These are phyloP conservation scores for Rhabditoides inermis DNA, from an alignment of 2,888 invertebrate species.

Conservation along the genomic window DNA sequence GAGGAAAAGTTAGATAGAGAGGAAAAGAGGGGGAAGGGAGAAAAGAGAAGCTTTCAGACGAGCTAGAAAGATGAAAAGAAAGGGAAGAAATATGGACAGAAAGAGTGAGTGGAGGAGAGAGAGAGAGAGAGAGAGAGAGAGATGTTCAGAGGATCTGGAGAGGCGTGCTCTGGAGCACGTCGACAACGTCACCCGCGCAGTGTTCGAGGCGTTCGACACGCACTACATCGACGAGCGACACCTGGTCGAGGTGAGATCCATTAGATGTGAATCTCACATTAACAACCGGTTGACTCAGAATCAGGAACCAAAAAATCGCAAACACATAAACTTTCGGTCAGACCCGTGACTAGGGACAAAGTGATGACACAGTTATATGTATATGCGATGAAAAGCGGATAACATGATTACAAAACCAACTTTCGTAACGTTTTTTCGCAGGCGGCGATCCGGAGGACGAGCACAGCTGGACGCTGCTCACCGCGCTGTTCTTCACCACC, in stretches of 20 bases:
- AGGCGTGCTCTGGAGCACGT: constrained; percentile 39
- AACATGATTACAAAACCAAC: no score
- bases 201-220: constrained; percentile 52
- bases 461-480: constrained; percentile 48
- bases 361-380: no score
- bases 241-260: no score
- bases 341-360: no score
- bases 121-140: background rate
- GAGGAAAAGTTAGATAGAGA: background rate
- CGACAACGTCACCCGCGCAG: constrained; percentile 45
- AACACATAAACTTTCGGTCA: no score
- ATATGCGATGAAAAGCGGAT: no score
- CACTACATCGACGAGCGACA: constrained; percentile 46
- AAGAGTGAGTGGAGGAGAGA: background rate
- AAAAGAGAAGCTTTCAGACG: background rate
- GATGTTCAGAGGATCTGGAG: constrained; percentile 15
- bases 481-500: constrained; percentile 51
- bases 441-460: constrained; percentile 4
- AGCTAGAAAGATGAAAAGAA: background rate
- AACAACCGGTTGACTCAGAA: no score
- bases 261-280: no score
- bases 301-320: no score
- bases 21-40: background rate
- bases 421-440: no score
- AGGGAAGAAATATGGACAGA: background rate